phyloP scores from a whole-genome alignment of 2,797 vertebrate species.

The Falco columbarius region DNA sequence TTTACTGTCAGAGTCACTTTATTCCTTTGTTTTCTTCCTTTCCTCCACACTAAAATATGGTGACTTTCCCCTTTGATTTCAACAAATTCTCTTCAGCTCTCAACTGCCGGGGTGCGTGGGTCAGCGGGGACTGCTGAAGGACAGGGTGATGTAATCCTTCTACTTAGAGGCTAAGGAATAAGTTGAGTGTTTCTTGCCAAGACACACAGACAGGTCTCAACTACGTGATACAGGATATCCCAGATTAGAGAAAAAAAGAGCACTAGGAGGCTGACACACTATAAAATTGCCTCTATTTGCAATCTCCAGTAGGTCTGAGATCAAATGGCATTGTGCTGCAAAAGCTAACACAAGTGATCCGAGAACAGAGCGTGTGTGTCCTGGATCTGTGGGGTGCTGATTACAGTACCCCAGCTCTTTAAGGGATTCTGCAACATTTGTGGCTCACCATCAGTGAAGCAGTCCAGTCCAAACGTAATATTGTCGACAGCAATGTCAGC shows the following conservation, averaged over 20 bases:
- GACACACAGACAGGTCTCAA: neutral
- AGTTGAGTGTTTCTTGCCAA: neutral
- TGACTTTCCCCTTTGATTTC: constrained; percentile 4
- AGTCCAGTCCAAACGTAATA: constrained; percentile 84
- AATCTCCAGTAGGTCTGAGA: neutral
- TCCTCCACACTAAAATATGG: neutral
- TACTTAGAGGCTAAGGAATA: neutral
- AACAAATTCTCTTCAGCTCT: constrained; percentile 3
- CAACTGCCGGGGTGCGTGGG: neutral
- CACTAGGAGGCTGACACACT: neutral
- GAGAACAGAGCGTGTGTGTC: rapidly evolving
- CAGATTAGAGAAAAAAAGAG: neutral
- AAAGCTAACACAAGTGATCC: neutral
- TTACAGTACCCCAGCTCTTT: neutral
- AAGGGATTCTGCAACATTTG: neutral
- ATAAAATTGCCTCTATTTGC: neutral
- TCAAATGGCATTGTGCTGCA: neutral
- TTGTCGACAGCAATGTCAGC: constrained; percentile 88
- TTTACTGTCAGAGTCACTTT: neutral
- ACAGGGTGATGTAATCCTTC: constrained; percentile 10
- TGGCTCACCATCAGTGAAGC: constrained; percentile 82
- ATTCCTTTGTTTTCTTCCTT: neutral
- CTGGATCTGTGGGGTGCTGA: neutral
- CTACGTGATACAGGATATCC: neutral
- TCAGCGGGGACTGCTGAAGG: neutral